Conservation (phyloP, 1,140 invertebrate species). For the Rhopalosiphum maidis region DNA sequence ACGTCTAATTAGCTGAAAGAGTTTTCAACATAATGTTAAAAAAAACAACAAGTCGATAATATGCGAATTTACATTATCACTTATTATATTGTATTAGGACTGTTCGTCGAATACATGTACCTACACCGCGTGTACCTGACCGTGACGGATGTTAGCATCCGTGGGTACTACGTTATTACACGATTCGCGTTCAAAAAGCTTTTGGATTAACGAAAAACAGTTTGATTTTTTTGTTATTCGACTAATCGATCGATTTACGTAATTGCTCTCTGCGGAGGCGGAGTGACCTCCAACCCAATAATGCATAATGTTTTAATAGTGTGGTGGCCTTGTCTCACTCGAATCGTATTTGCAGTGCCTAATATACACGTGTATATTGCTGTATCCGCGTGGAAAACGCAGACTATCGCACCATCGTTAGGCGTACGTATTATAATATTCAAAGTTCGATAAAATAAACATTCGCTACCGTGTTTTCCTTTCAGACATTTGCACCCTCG, state of each 20-base stretch:
- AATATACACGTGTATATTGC: not conserved
- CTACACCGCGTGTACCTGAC: too few species aligned
- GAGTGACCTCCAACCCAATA: not conserved
- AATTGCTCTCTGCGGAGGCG: not conserved
- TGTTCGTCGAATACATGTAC: not conserved
- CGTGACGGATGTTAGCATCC: too few species aligned
- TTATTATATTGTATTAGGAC: not conserved
- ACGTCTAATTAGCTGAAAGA: not conserved
- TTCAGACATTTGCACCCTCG: slow-evolving; percentile 25
- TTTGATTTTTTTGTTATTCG: not conserved
- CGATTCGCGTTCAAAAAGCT: not conserved
- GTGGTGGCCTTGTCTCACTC: not conserved
- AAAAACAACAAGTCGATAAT: not conserved
- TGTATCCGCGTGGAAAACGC: not conserved
- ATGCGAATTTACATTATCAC: not conserved
- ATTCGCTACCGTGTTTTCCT: slow-evolving; percentile 23
- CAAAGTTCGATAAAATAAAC: slow-evolving; percentile 35
- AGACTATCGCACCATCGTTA: not conserved
- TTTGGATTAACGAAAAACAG: not conserved
- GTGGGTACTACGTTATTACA: not conserved
- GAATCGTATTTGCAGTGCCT: not conserved
- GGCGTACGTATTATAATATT: not conserved
- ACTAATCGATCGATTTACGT: not conserved
- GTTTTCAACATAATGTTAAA: not conserved
- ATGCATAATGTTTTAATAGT: not conserved